Conservation (phyloP, 1,140 invertebrate genomes). For the Homarus americanus region DNA sequence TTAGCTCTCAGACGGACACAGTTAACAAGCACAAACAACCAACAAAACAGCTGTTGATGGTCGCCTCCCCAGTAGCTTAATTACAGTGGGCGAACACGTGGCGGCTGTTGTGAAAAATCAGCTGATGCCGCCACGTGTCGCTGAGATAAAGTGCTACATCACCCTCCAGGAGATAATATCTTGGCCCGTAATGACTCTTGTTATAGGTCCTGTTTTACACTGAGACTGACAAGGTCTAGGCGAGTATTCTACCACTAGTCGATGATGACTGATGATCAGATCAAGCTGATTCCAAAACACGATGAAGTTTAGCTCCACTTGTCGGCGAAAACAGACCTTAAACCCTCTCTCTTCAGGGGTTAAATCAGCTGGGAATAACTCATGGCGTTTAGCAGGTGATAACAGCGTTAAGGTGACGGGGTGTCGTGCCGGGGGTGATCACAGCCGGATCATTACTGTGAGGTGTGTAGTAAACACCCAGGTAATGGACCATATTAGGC, state of each 20-base stretch:
- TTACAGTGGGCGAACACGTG: slow-evolving; percentile 24
- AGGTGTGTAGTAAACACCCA: too few species aligned
- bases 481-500: too few species aligned
- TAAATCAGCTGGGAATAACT: neutral
- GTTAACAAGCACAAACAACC: neutral
- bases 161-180: neutral
- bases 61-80: neutral
- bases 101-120: slow-evolving; percentile 35
- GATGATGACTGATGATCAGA: neutral
- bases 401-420: neutral
- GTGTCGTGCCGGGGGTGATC: too few species aligned
- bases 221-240: neutral
- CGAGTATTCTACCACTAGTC: neutral
- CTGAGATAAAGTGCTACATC: neutral
- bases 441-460: too few species aligned
- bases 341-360: neutral
- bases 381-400: neutral
- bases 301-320: neutral
- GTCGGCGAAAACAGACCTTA: neutral
- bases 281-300: slow-evolving; percentile 4
- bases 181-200: neutral
- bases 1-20: neutral
- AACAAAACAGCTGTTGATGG: neutral
- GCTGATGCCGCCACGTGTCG: neutral
- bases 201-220: neutral